Conservation (phyloP, 2,888 invertebrate species). For the Rapana venosa region DNA sequence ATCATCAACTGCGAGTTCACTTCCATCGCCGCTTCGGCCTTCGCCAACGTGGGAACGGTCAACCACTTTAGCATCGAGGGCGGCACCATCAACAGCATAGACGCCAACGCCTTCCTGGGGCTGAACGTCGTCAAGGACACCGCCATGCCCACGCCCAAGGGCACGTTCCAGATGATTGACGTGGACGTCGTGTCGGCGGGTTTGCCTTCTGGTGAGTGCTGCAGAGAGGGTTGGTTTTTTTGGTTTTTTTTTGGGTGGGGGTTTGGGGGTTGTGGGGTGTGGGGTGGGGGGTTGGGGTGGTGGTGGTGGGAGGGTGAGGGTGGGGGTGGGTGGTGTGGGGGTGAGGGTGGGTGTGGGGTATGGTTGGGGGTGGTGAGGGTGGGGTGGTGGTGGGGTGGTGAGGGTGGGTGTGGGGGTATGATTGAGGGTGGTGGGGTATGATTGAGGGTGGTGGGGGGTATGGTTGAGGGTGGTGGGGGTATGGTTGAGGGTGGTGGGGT, state of each 20-base stretch:
- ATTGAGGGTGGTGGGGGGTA: too few species aligned
- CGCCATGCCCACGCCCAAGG: slow-evolving; percentile 47
- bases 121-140: slow-evolving; percentile 52
- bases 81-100: slow-evolving; percentile 52
- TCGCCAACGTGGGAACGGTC: slow-evolving; percentile 52
- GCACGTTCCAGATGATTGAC: slow-evolving; percentile 55
- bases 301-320: too few species aligned
- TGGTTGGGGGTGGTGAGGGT: not conserved
- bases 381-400: not conserved
- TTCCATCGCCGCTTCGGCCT: slow-evolving; percentile 54
- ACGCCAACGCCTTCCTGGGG: slow-evolving; percentile 53
- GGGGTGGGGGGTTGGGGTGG: not conserved
- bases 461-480: too few species aligned
- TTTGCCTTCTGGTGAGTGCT: slow-evolving; percentile 51
- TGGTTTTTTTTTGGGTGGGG: not conserved
- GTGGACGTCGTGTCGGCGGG: slow-evolving; percentile 51
- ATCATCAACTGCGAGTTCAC: slow-evolving; percentile 58
- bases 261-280: not conserved
- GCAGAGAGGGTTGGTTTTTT: not conserved
- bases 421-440: too few species aligned
- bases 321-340: not conserved
- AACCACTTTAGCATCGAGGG: slow-evolving; percentile 57
- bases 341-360: not conserved
- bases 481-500: too few species aligned
- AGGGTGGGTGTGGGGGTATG: too few species aligned